Conservation (phyloP, 2,797 vertebrate species). For the Astyanax mexicanus region DNA sequence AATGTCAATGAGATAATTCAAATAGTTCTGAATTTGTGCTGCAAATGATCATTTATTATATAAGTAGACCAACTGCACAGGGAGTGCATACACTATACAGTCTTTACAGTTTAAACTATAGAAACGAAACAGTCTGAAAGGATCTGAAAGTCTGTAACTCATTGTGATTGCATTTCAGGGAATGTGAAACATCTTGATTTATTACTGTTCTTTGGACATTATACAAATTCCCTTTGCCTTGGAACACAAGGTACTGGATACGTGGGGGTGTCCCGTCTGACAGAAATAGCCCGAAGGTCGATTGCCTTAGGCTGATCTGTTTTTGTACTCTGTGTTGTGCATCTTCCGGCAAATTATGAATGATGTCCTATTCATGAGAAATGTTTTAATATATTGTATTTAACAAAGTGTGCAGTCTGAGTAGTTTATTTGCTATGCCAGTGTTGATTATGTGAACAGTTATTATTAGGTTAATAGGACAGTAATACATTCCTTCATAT, state of each 20-base stretch:
- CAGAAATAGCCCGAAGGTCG: conserved; percentile 34
- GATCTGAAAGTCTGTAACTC: not conserved
- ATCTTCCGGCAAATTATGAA: not conserved
- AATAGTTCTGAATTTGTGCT: too few species aligned
- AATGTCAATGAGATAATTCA: too few species aligned
- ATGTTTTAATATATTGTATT: not conserved
- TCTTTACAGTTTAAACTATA: too few species aligned
- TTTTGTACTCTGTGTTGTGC: not conserved
- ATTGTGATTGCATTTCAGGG: not conserved
- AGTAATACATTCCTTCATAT: too few species aligned
- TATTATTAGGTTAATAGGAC: too few species aligned
- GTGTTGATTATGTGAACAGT: too few species aligned
- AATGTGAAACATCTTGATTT: conserved; percentile 25
- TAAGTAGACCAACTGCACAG: too few species aligned
- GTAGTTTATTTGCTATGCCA: not conserved
- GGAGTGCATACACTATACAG: not conserved
- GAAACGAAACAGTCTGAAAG: not conserved
- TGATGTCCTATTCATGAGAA: too few species aligned
- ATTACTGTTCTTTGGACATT: conserved; percentile 32
- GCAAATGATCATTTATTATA: too few species aligned
- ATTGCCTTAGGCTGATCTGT: conserved; percentile 14
- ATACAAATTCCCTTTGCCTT: conserved; percentile 22
- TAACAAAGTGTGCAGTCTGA: too few species aligned
- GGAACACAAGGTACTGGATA: conserved; percentile 16
- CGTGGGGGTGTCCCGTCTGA: conserved; percentile 38